These are phyloP conservation scores for Blera fallax DNA, from an alignment of 2,888 invertebrate genomes.

Conservation along the genomic window DNA sequence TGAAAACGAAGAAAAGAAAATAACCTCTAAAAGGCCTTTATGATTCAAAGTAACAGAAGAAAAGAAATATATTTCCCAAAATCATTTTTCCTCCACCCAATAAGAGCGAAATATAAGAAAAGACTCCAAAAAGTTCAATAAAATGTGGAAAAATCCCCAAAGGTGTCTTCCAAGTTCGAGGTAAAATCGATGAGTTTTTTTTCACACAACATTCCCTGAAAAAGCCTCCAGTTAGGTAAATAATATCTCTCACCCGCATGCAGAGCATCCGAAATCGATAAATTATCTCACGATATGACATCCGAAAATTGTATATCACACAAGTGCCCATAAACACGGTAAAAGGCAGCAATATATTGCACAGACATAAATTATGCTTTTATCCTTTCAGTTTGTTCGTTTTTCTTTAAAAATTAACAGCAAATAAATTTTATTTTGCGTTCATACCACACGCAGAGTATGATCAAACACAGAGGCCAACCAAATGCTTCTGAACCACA, in stretches of 20 bases:
- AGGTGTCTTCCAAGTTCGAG: not conserved
- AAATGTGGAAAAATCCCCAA: not conserved
- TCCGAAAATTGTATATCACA: slow-evolving; percentile 47
- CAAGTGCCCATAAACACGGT: slow-evolving; percentile 46
- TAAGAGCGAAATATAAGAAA: too few relatives aligned
- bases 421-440: slow-evolving; percentile 1
- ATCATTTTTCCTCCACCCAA: too few relatives aligned
- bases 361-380: slow-evolving; percentile 22
- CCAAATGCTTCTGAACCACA: not conserved
- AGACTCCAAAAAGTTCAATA: not conserved
- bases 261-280: slow-evolving; percentile 48
- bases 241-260: not conserved
- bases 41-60: too few relatives aligned
- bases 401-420: slow-evolving; percentile 10
- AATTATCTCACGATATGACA: slow-evolving; percentile 50
- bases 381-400: slow-evolving; percentile 6
- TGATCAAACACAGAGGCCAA: not conserved
- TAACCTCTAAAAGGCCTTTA: too few relatives aligned
- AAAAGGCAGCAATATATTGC: slow-evolving; percentile 20
- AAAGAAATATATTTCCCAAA: too few relatives aligned
- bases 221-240: not conserved
- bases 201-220: not conserved
- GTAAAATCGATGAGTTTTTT: not conserved
- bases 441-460: not conserved
- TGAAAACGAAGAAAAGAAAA: too few relatives aligned